Percentiles rank a stretch among this genome's conserved stretches.
Evolutionary conservation across 2,797 vertebrate genomes (phyloP).

Genomic region (Nothura maculosa): DNA sequence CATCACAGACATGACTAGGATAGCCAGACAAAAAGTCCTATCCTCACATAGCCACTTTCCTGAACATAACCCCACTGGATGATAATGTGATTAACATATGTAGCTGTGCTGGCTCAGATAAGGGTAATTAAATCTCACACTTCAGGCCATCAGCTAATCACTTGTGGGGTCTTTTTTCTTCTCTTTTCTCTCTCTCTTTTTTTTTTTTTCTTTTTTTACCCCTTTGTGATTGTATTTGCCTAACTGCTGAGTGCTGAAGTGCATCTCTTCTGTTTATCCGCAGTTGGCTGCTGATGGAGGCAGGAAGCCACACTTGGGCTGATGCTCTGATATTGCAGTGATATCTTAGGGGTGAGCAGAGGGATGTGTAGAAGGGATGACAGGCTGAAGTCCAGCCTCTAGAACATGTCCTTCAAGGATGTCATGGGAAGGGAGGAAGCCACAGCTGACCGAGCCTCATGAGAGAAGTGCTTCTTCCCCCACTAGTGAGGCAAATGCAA

Average conservation of each 20-base stretch:
- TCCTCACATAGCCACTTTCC: conserved; percentile 1
- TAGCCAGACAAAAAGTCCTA: neutral
- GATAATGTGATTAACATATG: conserved; percentile 73
- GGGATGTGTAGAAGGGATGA: neutral
- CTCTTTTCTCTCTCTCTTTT: neutral
- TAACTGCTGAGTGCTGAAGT: accelerated
- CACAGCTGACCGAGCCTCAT: neutral
- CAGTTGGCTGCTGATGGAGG: accelerated
- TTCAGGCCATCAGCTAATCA: conserved; percentile 61
- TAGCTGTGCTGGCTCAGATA: conserved; percentile 59
- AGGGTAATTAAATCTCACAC: conserved; percentile 72
- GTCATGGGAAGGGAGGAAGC: neutral
- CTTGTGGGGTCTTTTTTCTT: conserved; percentile 50
- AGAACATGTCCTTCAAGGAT: neutral
- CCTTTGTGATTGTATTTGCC: neutral
- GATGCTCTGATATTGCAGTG: neutral
- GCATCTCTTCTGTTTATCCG: accelerated
- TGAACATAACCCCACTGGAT: conserved; percentile 43
- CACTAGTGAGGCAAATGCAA: accelerated
- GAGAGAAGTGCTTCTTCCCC: conserved; percentile 31
- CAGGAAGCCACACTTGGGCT: neutral
- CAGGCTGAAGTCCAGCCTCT: accelerated
- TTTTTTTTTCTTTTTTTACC: neutral
- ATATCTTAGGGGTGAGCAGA: neutral
- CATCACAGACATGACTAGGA: neutral